Percentiles rank a stretch among this genome's conserved stretches.
Conservation (phyloP, 2,888 invertebrate species). For the Phania funesta region DNA sequence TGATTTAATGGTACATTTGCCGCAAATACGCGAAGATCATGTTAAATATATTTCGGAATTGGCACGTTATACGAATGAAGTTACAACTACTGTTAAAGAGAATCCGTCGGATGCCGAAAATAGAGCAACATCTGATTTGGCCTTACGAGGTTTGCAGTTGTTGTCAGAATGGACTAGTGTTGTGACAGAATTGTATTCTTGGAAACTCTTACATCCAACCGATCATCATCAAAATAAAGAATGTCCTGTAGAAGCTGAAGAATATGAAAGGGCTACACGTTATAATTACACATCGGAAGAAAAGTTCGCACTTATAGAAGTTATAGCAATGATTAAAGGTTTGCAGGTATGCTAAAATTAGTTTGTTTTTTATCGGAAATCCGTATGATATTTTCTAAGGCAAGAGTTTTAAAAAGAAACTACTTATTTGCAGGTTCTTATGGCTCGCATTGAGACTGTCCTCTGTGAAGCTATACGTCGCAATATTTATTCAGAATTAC, state of each 20-base stretch:
- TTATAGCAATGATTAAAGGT: slow-evolving; percentile 99
- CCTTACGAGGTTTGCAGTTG: slow-evolving; percentile 94
- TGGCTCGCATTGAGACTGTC: slow-evolving; percentile 99
- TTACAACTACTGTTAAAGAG: slow-evolving; percentile 93
- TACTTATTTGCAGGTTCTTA: slow-evolving; percentile 96
- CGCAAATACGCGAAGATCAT: slow-evolving; percentile 97
- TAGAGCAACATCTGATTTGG: slow-evolving; percentile 93
- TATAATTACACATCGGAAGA: slow-evolving; percentile 99
- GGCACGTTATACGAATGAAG: slow-evolving; percentile 93
- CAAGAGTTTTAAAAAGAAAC: too few relatives aligned
- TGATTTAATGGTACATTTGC: slow-evolving; percentile 96
- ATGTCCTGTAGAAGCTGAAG: slow-evolving; percentile 97
- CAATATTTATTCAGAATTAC: slow-evolving; percentile 96
- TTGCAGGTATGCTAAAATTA: slow-evolving; percentile 83
- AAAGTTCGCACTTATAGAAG: slow-evolving; percentile 98
- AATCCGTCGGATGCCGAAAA: slow-evolving; percentile 95
- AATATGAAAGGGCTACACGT: slow-evolving; percentile 97
- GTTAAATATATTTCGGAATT: slow-evolving; percentile 98
- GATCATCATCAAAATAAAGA: slow-evolving; percentile 97
- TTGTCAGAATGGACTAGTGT: slow-evolving; percentile 98
- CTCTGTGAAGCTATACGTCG: slow-evolving; percentile 93
- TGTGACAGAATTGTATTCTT: slow-evolving; percentile 97
- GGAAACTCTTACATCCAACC: slow-evolving; percentile 98
- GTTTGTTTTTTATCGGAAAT: background rate
- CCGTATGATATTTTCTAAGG: too few relatives aligned